Evolutionary conservation across 2,797 vertebrate genomes (phyloP), one percentile per base, ranked within the genome.

Genomic region (Odontamblyopus lacepedii): DNA sequence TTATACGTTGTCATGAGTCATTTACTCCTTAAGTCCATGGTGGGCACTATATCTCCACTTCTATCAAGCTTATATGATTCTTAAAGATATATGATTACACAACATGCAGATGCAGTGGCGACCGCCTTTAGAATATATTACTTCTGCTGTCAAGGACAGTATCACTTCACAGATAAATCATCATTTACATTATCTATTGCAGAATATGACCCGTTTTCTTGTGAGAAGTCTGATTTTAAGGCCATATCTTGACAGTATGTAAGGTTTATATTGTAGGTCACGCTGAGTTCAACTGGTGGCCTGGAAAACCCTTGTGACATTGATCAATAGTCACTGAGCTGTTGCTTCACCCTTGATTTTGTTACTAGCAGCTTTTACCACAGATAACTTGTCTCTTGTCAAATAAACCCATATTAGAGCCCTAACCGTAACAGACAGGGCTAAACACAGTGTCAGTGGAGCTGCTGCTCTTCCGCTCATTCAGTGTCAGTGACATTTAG

Each of bases 201-300:
- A n/a, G 69, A 73, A 77, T 75, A 44, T 68, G 63, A 77, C 67
- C 68, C 65, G 75, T 73, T 81, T 80, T 72, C 73, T 75, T 66
- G 12, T 59, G 67, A 78, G 73, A 77, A 62, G n/a, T 35, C 76
- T 63, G 13, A 72, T 69, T 74, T 41, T 30, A 74, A 56, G 53
- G 56, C 41, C 65, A 57, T 23, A n/a, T 55, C 6, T 48, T 48
- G 44, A 16, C 51, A 51, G 32, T 30, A 18, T 13, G 65, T 74
- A 1, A 63, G 62, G 38, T 13, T 73, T 44, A 29, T 48, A 62
- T 13, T 68, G 50, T 64, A 57, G 65, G 68, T 75, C 65, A 70
- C 67, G 67, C 35, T 55, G 63, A 80, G 76, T 74, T 80, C 19
- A 38, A 60, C 41, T 35, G 30, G 32, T 56, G 71, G 41, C 38